Evolutionary conservation across 2,888 invertebrate species (phyloP), one percentile per base, ranked within the genome.

Genomic region (Atherix ibis): DNA sequence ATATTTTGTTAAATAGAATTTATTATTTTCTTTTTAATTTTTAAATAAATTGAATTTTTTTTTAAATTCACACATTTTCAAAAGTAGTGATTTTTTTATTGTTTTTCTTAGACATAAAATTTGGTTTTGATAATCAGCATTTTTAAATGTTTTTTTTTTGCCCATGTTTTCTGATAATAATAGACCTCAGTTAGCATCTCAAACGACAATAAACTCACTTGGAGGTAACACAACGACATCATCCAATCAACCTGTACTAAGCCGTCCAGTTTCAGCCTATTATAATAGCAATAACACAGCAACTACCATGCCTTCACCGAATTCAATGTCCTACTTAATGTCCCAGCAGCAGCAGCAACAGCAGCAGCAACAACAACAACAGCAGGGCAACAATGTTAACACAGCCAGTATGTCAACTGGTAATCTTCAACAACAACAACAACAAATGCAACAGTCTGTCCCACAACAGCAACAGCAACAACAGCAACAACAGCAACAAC

Each of bases 191-290:
- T 51, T 56, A 41, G 43, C 53, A 39, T 48, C 51, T 45, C 53
- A 54, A 51, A 51, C 52, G 46, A 44, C 47, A 48, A 53, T 45
- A 39, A 47, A 50, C 47, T 40, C 43, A 40, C 44, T 44, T 25
- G 37, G 38, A 38, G 38, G 33, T 29, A 29, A 43, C 49, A 45
- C 48, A 40, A 42, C 37, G 48, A 31, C 45, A 44, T 16, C 48
- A 48, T 32, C 46, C 40, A n/a, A 44, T 26, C 44, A 43, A 38
- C 37, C 38, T 39, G 37, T 42, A 45, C 45, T 53, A 35, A 54
- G 48, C 45, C 59, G 62, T 42, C 62, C 62, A 39, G 50, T 53
- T 19, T 62, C 62, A 36, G 60, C 62, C 27, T 60, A 58, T 42
- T 62, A 55, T 44, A 58, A 59, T 42, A 54, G 36, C 37, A 43